These are phyloP conservation scores for Drepana falcataria DNA, from an alignment of 2,888 invertebrate genomes.

Conservation along the genomic window DNA sequence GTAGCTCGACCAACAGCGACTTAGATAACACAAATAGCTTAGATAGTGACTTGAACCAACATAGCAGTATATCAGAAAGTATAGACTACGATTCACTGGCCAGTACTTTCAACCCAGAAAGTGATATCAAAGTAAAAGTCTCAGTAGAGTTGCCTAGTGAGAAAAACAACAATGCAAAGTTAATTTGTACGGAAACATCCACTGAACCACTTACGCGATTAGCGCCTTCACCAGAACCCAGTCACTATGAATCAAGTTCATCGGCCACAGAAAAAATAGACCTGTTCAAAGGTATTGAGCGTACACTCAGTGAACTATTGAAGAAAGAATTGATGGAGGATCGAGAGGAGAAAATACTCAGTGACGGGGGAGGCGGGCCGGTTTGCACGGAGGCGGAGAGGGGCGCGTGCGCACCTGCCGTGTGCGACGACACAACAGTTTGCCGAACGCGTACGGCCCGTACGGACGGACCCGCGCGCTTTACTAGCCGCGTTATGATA, in stretches of 20 bases:
- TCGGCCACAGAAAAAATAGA: conserved; percentile 62
- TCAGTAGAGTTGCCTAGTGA: conserved; percentile 49
- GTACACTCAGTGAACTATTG: conserved; percentile 75
- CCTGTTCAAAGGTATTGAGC: conserved; percentile 74
- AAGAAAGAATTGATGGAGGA: conserved; percentile 76
- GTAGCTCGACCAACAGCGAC: conserved; percentile 51
- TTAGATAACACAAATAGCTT: conserved; percentile 46
- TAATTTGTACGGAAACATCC: conserved; percentile 35
- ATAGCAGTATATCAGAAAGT: conserved; percentile 51
- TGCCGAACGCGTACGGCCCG: conserved; percentile 76
- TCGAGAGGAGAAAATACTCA: conserved; percentile 68
- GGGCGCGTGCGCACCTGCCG: conserved; percentile 73
- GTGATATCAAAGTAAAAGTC: conserved; percentile 60
- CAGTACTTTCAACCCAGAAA: conserved; percentile 42
- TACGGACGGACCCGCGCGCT: conserved; percentile 82
- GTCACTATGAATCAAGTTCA: conserved; percentile 34
- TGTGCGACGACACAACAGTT: conserved; percentile 49
- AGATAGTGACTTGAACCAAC: conserved; percentile 51
- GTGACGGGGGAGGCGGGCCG: conserved; percentile 52
- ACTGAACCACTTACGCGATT: conserved; percentile 42
- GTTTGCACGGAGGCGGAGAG: conserved; percentile 64
- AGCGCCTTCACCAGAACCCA: conserved; percentile 57
- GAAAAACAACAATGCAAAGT: conserved; percentile 32
- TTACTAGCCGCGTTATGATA: conserved; percentile 94
- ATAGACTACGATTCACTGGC: conserved; percentile 59